Conservation (phyloP, 2,888 invertebrate species). For the Epinotia brunnichana region DNA sequence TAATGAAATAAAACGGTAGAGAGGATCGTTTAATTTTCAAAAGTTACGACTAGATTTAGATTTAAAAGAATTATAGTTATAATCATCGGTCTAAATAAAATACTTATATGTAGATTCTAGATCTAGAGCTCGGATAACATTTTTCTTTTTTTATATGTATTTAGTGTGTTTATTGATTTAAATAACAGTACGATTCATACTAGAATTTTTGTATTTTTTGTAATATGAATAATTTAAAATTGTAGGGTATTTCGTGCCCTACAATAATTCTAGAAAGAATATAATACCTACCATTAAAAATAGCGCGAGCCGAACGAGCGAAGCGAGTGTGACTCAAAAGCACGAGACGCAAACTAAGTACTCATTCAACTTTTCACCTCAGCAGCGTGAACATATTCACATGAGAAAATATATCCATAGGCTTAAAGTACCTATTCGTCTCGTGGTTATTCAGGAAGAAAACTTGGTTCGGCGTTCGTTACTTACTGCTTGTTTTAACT, state of each 20-base stretch:
- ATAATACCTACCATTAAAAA: neutral
- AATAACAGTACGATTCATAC: too few species aligned
- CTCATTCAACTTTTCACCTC: too few species aligned
- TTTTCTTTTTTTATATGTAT: neutral
- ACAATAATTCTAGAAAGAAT: slow-evolving; percentile 1
- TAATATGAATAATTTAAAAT: neutral
- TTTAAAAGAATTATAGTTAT: slow-evolving; percentile 5
- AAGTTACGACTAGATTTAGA: slow-evolving; percentile 37
- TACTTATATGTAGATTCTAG: neutral
- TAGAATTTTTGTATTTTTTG: neutral
- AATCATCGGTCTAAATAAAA: neutral
- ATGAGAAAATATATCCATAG: too few species aligned
- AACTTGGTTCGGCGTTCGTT: too few species aligned
- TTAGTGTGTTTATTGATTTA: too few species aligned
- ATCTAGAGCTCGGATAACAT: neutral
- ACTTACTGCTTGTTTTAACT: too few species aligned
- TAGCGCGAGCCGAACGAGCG: too few species aligned
- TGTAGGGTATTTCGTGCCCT: neutral
- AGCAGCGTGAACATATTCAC: too few species aligned
- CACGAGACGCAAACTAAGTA: too few species aligned
- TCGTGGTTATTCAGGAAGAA: too few species aligned
- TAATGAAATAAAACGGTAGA: neutral
- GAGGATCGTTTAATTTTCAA: slow-evolving; percentile 28
- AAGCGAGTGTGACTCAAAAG: too few species aligned
- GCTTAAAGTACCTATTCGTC: too few species aligned